Conservation (phyloP, 2,113 vertebrate species). For the Eurypyga helias region DNA sequence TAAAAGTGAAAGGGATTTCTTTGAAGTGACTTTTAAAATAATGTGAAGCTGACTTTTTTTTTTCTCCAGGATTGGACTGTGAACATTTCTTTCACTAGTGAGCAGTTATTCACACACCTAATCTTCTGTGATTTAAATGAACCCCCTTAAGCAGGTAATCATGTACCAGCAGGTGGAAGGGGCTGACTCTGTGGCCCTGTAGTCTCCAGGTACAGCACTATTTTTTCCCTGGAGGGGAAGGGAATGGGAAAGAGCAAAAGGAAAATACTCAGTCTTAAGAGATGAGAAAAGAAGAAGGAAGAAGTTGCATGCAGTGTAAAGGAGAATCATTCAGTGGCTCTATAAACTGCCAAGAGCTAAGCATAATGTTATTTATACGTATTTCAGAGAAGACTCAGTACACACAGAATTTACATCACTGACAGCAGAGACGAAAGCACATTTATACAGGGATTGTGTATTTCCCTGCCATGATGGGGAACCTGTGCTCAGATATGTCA, state of each 20-base stretch:
- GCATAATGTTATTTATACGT: fast-evolving
- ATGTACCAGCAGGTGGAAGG: background rate
- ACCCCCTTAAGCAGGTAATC: background rate
- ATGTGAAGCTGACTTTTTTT: background rate
- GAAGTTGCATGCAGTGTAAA: background rate
- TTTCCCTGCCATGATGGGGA: fast-evolving
- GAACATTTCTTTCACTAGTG: background rate
- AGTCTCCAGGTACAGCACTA: background rate
- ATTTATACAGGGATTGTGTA: background rate
- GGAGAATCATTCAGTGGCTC: background rate
- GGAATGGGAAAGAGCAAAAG: background rate
- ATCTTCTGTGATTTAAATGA: background rate
- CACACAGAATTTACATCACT: background rate
- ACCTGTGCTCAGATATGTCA: background rate
- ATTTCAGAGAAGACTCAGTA: background rate
- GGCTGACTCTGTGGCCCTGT: background rate
- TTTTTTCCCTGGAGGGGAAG: background rate
- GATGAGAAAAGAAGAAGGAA: background rate
- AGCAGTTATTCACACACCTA: background rate
- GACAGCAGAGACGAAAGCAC: background rate
- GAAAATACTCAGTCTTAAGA: background rate
- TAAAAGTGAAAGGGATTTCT: conserved; percentile 17
- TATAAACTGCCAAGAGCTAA: background rate
- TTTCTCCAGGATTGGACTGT: background rate
- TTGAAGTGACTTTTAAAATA: background rate